Conservation (phyloP, 2,888 invertebrate species). For the Scotopteryx bipunctaria region DNA sequence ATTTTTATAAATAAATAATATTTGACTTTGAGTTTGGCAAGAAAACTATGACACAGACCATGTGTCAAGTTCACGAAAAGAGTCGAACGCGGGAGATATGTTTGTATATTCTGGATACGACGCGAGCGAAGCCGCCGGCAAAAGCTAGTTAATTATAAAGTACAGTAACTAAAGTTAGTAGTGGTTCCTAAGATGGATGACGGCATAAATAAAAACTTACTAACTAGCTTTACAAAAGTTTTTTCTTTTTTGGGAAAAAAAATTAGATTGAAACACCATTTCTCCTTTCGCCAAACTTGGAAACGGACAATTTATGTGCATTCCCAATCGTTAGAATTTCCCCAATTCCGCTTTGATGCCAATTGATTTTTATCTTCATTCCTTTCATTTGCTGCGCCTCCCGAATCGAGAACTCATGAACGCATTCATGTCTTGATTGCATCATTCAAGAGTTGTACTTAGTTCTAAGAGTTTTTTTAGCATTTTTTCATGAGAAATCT, state of each 20-base stretch:
- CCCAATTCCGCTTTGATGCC: slow-evolving; percentile 38
- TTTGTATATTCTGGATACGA: no score
- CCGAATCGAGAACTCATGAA: slow-evolving; percentile 12
- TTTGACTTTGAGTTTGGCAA: no score
- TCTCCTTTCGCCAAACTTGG: slow-evolving; percentile 33
- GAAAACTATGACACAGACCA: no score
- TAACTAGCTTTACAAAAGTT: no score
- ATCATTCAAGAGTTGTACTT: not conserved
- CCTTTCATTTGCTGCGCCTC: slow-evolving; percentile 21
- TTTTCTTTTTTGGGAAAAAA: no score
- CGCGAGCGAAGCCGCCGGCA: no score
- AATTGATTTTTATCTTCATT: slow-evolving; percentile 55
- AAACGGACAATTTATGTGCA: slow-evolving; percentile 69
- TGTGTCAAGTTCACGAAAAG: no score
- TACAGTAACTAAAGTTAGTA: no score
- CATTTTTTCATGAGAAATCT: not conserved
- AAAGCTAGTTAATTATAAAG: no score
- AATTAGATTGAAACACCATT: slow-evolving; percentile 13
- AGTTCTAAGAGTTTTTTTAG: not conserved
- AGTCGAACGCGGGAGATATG: no score
- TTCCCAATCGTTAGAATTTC: slow-evolving; percentile 54
- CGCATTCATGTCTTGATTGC: slow-evolving; percentile 23
- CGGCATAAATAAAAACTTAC: no score
- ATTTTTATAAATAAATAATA: not conserved
- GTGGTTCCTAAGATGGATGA: no score